Conservation (phyloP, 2,797 vertebrate species). For the Xyrichtys novacula region DNA sequence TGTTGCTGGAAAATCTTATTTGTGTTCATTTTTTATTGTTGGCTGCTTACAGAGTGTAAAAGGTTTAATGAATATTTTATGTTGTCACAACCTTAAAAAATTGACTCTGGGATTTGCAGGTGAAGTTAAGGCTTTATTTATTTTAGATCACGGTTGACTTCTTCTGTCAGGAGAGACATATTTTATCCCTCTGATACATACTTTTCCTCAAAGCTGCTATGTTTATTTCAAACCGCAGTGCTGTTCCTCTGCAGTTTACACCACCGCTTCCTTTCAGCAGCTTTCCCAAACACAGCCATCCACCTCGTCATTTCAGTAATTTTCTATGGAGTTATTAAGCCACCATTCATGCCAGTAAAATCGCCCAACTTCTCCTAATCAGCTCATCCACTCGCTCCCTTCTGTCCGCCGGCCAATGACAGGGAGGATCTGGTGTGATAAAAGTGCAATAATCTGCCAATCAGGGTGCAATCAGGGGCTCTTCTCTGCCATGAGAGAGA, state of each 20-base stretch:
- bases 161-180: neutral
- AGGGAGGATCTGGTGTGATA: conserved; percentile 30
- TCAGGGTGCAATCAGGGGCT: conserved; percentile 68
- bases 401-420: conserved; percentile 25
- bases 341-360: conserved; percentile 12
- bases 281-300: conserved; percentile 19
- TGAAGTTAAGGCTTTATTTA: neutral
- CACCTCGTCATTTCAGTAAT: conserved; percentile 4
- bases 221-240: neutral
- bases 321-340: conserved; percentile 37
- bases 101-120: neutral
- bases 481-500: conserved; percentile 52
- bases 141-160: too few relatives aligned
- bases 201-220: neutral
- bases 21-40: neutral
- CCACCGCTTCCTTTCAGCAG: neutral
- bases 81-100: neutral
- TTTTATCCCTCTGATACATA: neutral
- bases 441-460: conserved; percentile 69
- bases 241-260: neutral
- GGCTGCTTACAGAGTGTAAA: neutral
- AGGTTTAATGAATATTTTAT: neutral
- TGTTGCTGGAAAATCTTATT: too few relatives aligned
- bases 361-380: conserved; percentile 19
- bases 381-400: conserved; percentile 26